Evolutionary conservation across 2,797 vertebrate genomes (phyloP), one percentile per base, ranked within the genome.

Genomic region (Pachyuromys duprasi): DNA sequence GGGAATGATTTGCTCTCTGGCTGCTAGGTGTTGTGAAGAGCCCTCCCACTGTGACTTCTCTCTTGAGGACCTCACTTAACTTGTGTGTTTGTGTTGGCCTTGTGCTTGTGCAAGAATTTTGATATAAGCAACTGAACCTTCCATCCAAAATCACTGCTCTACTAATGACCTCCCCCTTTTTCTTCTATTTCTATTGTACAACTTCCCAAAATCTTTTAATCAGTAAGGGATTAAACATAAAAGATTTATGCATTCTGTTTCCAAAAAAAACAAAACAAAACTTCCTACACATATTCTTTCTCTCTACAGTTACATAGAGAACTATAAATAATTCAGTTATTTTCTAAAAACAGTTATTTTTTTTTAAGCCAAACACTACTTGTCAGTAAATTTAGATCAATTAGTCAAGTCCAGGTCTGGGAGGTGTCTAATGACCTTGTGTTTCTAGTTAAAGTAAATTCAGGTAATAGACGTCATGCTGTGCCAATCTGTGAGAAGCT

Each of bases 161-260:
- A 1, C 22, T 57, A 33, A 53, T 49, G 49, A 8, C 49, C 11
- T 11, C 49, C 94, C 18, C 82, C 94, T 88, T 82, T 7, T 9
- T 83, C 94, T 94, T 91, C 91, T 93, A 17, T 74, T 11, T 84
- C 11, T 14, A 79, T 14, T 74, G 36, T 0, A 24, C 45, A 80
- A 42, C 8, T 31, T 63, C 92, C 83, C 7, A 55, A 18, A 62
- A 60, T 20, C 28, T 82, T 92, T 90, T 45, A 87, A 49, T 79
- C 36, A 88, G 62, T 60, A 82, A 72, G 90, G 57, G 28, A 95
- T 83, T 95, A 81, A 95, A 63, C 26, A 88, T 70, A 79, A 90
- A 90, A 69, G 26, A 67, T 33, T 76, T 92, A 72, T 88, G 55
- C 24, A 20, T 89, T 78, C n/a, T 63, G 22, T 74, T 92, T 90